Evolutionary conservation across 1,140 invertebrate genomes (phyloP), one percentile per base, ranked within the genome.

Genomic region (Venturia canescens): DNA sequence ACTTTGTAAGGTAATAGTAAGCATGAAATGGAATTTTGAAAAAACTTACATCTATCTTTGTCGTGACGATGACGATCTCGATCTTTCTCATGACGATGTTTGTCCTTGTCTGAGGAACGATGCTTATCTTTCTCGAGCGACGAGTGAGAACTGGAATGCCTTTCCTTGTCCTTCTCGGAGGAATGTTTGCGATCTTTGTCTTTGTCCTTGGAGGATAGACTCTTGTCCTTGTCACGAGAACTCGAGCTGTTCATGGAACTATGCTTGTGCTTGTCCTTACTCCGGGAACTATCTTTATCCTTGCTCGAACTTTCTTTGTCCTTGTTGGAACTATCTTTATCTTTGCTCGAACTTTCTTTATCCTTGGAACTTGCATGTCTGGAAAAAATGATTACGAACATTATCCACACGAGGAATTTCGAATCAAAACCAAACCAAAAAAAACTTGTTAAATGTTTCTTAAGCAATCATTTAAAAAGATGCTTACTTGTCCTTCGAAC

Each of bases 61-160:
- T 91, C 89, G 75, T 90, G 89, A 23, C 90, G 88, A 86, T 91
- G 91, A 53, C 88, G 91, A 83, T 94, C 92, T 84, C 93, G 94
- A 27, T 94, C 94, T 74, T 94, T 94, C 81, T 94, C 89, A 90
- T 93, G 89, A 34, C 91, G 90, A 82, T 94, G 92, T 84, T 92
- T 93, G 75, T 93, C 91, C 83, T 93, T 94, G 69, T 87, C 89
- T 15, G 90, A 92, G 70, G 89, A 89, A 79, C 91, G 90, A 84
- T 93, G 91, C 75, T 92, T 93, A 31, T 93, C 92, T 78, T 91
- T 91, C 60, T 91, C 89, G 48, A 86, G 87, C 31, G 88, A 87
- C 31, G 88, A 87, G 83, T 87, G 88, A 82, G 87, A 86, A 78
- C 81, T 82, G 16, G 87, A 88, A 85, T 87, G 86, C 44, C 83